A percentile compares a stretch with the other conserved stretches of the same genome.
Evolutionary conservation across 2,888 invertebrate genomes (phyloP).

Genomic region (Dendrolimus houi): DNA sequence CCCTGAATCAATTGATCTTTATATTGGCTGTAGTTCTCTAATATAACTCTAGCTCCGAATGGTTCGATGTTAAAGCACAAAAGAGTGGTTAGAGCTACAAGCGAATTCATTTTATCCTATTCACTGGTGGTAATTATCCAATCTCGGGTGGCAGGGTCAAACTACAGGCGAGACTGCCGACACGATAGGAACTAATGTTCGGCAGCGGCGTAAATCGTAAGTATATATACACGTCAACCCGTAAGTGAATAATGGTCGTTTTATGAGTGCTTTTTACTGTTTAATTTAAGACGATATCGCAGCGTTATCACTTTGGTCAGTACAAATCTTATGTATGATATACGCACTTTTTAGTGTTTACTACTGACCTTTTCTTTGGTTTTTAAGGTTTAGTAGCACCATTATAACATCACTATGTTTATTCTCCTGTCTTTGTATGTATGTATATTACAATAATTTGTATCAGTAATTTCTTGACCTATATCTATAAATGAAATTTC

Average conservation of each 20-base stretch:
- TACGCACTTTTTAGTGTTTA: too few relatives aligned
- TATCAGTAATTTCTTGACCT: too few relatives aligned
- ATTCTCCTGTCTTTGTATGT: too few relatives aligned
- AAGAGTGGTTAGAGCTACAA: conserved; percentile 14
- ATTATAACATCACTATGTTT: too few relatives aligned
- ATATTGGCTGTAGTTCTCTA: conserved; percentile 26
- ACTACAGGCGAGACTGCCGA: not conserved
- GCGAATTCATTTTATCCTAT: conserved; percentile 15
- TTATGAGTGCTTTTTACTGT: too few relatives aligned
- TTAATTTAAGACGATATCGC: too few relatives aligned
- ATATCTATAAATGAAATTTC: too few relatives aligned
- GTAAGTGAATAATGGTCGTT: conserved; percentile 15
- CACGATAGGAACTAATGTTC: conserved; percentile 1
- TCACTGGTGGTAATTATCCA: conserved; percentile 5
- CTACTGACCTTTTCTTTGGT: too few relatives aligned
- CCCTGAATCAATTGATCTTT: conserved; percentile 36
- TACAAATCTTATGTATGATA: too few relatives aligned
- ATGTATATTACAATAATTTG: too few relatives aligned
- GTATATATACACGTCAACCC: conserved; percentile 12
- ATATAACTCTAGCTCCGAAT: conserved; percentile 22
- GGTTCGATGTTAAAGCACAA: conserved; percentile 19
- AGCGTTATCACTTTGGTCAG: too few relatives aligned
- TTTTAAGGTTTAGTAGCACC: too few relatives aligned
- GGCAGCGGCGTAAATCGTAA: conserved; percentile 1
- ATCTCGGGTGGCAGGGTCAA: conserved; percentile 2